Conservation (phyloP, 2,797 vertebrate species). For the Labroides dimidiatus region DNA sequence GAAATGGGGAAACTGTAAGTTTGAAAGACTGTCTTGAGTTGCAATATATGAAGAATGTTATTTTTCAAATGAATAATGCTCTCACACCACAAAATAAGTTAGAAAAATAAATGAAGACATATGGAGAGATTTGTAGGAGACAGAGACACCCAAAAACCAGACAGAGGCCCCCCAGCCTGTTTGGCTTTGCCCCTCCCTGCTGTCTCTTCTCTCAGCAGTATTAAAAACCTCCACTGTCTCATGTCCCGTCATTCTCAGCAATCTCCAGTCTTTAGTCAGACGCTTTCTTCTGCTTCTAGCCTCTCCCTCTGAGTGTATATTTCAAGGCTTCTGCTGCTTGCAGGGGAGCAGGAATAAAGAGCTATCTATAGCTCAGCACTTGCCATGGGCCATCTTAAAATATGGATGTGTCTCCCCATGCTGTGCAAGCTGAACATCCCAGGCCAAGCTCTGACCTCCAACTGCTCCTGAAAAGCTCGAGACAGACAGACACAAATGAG, state of each 20-base stretch:
- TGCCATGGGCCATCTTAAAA: conserved; percentile 78
- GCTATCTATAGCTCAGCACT: conserved; percentile 79
- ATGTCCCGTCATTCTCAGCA: conserved; percentile 10
- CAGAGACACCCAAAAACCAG: conserved; percentile 26
- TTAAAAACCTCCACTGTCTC: conserved; percentile 48
- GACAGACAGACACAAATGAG: conserved; percentile 33
- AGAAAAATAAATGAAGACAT: conserved; percentile 19
- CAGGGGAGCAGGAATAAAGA: conserved; percentile 63
- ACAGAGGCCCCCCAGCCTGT: neutral
- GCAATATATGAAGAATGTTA: neutral
- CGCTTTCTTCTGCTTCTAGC: conserved; percentile 37
- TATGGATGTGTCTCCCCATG: conserved; percentile 73
- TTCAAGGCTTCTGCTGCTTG: conserved; percentile 61
- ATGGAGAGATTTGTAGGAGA: conserved; percentile 22
- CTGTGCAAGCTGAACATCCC: conserved; percentile 54
- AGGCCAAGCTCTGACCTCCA: conserved; percentile 62
- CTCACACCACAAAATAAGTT: conserved; percentile 24
- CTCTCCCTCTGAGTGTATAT: conserved; percentile 60
- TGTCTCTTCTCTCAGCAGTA: conserved; percentile 23
- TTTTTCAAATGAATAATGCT: neutral
- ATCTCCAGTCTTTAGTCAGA: conserved; percentile 53
- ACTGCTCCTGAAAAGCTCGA: conserved; percentile 44
- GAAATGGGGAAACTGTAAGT: too few species aligned
- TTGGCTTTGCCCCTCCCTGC: neutral
- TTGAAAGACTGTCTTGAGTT: neutral